Evolutionary conservation across 2,888 invertebrate species (phyloP).

Genomic region (Catocala sponsa): DNA sequence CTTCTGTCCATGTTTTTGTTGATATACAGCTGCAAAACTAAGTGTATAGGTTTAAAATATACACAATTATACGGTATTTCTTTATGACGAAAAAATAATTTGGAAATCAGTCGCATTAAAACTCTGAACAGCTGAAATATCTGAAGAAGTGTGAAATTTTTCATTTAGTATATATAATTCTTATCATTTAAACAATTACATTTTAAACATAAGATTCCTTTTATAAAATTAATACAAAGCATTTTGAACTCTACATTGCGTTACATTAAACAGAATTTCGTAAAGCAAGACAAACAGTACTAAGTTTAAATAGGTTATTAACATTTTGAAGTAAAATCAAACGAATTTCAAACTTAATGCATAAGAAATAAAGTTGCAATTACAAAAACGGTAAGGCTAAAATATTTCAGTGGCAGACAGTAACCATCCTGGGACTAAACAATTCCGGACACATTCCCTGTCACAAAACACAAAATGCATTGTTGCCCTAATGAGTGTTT

Average conservation of each 20-base stretch:
- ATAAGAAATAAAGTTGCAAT: conserved; percentile 19
- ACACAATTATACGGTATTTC: too few species aligned
- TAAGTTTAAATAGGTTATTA: not conserved
- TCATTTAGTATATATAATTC: conserved; percentile 17
- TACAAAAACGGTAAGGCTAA: not conserved
- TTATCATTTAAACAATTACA: conserved; percentile 30
- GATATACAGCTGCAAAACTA: too few species aligned
- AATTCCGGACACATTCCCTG: conserved; percentile 56
- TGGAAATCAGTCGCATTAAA: too few species aligned
- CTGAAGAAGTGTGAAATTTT: conserved; percentile 26
- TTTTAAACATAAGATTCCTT: conserved; percentile 10
- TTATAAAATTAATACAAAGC: not conserved
- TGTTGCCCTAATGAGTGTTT: conserved; percentile 61
- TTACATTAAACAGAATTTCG: not conserved
- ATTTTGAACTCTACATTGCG: not conserved
- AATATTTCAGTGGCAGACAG: conserved; percentile 27
- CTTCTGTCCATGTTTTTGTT: too few species aligned
- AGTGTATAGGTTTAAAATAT: too few species aligned
- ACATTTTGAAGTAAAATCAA: not conserved
- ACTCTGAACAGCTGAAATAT: not conserved
- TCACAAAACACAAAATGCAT: conserved; percentile 65
- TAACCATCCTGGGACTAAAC: conserved; percentile 46
- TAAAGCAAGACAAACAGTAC: not conserved
- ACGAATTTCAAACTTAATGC: not conserved
- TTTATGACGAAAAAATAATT: too few species aligned